phyloP scores from a whole-genome alignment of 2,888 invertebrate species.

The Sinotaia quadrata region DNA sequence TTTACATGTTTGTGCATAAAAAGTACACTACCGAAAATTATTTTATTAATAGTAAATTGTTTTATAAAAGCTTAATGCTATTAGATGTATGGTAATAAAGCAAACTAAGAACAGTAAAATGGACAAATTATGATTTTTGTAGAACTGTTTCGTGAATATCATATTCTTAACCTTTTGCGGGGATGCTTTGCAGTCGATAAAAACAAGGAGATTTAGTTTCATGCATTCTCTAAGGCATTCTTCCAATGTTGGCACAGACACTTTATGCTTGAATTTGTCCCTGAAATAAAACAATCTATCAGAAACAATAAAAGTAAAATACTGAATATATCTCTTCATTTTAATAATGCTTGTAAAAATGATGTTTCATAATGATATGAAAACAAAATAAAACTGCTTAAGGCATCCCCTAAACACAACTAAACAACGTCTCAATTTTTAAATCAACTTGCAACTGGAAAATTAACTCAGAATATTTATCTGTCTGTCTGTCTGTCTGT shows the following conservation, averaged over 20 bases:
- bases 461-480: too few relatives aligned
- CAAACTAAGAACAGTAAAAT: too few relatives aligned
- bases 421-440: not conserved
- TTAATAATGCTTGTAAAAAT: not conserved
- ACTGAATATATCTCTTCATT: not conserved
- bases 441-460: too few relatives aligned
- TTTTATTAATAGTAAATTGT: too few relatives aligned
- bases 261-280: constrained; percentile 76
- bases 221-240: constrained; percentile 81
- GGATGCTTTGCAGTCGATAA: constrained; percentile 84
- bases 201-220: constrained; percentile 79
- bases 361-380: not conserved
- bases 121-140: too few relatives aligned
- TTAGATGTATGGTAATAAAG: too few relatives aligned
- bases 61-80: too few relatives aligned
- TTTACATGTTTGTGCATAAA: too few relatives aligned
- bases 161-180: constrained; percentile 40
- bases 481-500: too few relatives aligned
- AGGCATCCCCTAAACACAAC: not conserved
- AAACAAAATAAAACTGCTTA: not conserved
- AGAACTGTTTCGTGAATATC: too few relatives aligned
- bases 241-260: constrained; percentile 80
- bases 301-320: not conserved
- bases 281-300: constrained; percentile 70
- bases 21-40: too few relatives aligned